These are phyloP conservation scores for Corythornis madagascariensis DNA, from an alignment of 2,113 vertebrate species.

Conservation along the genomic window DNA sequence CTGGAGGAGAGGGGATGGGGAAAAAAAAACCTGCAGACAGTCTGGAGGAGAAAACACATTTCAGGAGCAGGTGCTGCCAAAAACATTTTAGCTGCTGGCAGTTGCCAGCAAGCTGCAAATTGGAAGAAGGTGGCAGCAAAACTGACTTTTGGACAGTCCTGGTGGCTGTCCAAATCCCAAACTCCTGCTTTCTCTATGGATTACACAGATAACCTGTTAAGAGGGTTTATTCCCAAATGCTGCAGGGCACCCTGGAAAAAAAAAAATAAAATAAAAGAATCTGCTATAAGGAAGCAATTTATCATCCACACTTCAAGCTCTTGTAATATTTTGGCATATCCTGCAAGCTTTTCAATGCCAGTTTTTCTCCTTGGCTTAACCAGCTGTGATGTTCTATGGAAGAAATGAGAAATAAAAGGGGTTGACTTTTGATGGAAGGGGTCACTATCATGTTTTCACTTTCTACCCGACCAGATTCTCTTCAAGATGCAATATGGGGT, in stretches of 20 bases:
- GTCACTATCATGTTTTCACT: neutral
- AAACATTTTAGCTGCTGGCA: neutral
- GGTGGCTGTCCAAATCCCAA: slow-evolving; percentile 2
- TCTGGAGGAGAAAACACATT: slow-evolving; percentile 31
- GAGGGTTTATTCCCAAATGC: neutral
- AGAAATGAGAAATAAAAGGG: neutral
- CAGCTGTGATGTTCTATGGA: neutral
- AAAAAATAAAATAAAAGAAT: neutral
- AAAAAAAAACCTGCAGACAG: neutral
- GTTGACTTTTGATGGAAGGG: neutral
- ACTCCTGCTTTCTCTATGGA: neutral
- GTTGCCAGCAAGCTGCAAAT: slow-evolving; percentile 11
- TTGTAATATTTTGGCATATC: neutral
- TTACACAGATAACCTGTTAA: neutral
- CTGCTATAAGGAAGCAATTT: neutral
- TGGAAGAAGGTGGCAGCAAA: neutral
- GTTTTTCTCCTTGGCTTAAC: neutral
- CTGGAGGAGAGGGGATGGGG: neutral
- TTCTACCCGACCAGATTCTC: neutral
- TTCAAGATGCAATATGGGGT: neutral
- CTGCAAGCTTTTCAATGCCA: slow-evolving; percentile 4
- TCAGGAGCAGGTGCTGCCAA: slow-evolving; percentile 2
- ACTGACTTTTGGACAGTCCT: neutral
- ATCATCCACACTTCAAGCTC: neutral
- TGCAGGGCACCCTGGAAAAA: neutral